Evolutionary conservation across 1,140 invertebrate genomes (phyloP).

Genomic region (Chironomus tepperi): DNA sequence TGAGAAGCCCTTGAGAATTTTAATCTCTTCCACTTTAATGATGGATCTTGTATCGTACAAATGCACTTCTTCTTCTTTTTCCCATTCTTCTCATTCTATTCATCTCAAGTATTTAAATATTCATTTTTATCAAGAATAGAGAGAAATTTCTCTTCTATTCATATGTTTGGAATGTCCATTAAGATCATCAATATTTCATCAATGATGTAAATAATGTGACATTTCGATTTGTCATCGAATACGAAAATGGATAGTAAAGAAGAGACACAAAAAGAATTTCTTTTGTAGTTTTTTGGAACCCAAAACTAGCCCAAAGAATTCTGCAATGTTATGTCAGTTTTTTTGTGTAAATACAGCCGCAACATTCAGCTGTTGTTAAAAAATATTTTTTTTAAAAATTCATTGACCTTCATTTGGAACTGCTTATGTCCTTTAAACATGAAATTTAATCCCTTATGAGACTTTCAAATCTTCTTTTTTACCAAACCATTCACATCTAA

Average conservation of each 20-base stretch:
- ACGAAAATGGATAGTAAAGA: neutral
- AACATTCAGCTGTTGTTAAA: neutral
- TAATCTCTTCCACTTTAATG: neutral
- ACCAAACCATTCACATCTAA: neutral
- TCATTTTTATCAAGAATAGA: neutral
- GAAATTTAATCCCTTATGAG: neutral
- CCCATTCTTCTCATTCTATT: no score
- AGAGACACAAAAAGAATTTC: neutral
- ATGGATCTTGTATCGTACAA: neutral
- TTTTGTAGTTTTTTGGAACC: neutral
- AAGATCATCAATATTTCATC: conserved; percentile 6
- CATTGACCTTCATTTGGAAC: no score
- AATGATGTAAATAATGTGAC: conserved; percentile 22
- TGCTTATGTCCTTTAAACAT: neutral
- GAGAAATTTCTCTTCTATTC: neutral
- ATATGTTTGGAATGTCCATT: conserved; percentile 14
- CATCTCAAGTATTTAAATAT: neutral
- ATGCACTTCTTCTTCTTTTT: no score
- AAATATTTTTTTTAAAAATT: neutral
- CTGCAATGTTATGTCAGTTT: neutral
- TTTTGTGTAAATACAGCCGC: neutral
- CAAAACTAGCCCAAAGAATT: neutral
- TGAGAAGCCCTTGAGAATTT: conserved; percentile 12
- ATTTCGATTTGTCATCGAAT: neutral
- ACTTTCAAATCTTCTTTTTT: neutral